Evolutionary conservation across 2,888 invertebrate genomes (phyloP).

Genomic region (Ennomos quercinarius): DNA sequence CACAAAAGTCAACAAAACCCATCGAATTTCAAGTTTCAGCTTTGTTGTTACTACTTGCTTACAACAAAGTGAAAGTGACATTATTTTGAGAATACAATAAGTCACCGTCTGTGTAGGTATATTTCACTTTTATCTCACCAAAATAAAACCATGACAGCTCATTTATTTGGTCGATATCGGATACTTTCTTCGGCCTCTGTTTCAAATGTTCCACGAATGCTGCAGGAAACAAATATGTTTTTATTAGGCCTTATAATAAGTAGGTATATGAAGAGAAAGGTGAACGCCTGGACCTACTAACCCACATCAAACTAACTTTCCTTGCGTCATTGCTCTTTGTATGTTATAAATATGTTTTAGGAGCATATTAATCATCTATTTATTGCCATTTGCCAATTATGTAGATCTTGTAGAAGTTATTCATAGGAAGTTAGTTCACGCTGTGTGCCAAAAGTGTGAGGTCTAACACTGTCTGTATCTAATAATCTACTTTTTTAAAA

Average conservation of each 20-base stretch:
- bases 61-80: constrained; percentile 23
- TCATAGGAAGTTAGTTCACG: neutral
- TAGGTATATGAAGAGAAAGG: constrained; percentile 69
- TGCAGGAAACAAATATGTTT: constrained; percentile 37
- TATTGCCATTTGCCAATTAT: constrained; percentile 13
- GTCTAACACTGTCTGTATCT: no score
- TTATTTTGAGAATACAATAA: constrained; percentile 24
- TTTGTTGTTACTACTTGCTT: constrained; percentile 11
- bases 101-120: constrained; percentile 19
- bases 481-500: no score
- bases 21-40: constrained; percentile 8
- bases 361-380: constrained; percentile 31
- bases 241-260: constrained; percentile 31
- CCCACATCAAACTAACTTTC: constrained; percentile 72
- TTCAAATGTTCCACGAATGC: constrained; percentile 33
- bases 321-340: constrained; percentile 63
- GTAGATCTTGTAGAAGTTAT: neutral
- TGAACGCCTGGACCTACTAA: constrained; percentile 69
- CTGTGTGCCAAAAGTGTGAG: no score
- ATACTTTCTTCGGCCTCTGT: constrained; percentile 39
- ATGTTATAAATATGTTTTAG: constrained; percentile 31
- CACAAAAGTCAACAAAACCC: constrained; percentile 3
- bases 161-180: constrained; percentile 32
- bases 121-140: constrained; percentile 34
- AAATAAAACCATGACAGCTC: constrained; percentile 36